Percentiles rank a stretch among this genome's conserved stretches.
phyloP scores from a whole-genome alignment of 1,140 invertebrate species.

The Phymorhynchus buccinoides region DNA sequence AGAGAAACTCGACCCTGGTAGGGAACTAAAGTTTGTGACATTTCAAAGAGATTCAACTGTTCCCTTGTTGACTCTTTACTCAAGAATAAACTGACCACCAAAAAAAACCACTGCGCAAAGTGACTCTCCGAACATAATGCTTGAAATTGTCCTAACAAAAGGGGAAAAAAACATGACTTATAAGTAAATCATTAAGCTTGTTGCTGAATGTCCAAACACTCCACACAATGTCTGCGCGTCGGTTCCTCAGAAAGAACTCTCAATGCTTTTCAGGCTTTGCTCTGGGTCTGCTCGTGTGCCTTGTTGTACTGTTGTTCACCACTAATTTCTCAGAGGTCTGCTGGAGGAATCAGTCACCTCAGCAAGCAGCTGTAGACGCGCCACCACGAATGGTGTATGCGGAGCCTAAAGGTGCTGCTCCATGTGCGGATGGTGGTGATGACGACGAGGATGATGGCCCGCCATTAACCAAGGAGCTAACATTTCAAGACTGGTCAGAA shows the following conservation, averaged over 20 bases:
- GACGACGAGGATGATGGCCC: background rate
- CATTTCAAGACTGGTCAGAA: background rate
- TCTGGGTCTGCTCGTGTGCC: background rate
- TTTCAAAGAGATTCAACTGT: background rate
- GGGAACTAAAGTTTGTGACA: no score
- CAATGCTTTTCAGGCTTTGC: background rate
- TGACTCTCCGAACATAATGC: background rate
- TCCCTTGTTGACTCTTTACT: background rate
- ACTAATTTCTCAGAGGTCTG: background rate
- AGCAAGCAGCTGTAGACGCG: background rate
- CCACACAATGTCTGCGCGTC: no score
- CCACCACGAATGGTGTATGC: background rate
- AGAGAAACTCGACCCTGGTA: no score
- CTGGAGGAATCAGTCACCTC: background rate
- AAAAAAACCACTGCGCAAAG: background rate
- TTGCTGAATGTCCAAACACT: background rate
- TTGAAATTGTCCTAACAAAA: background rate
- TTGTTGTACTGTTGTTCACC: background rate
- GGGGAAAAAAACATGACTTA: background rate
- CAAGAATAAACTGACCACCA: background rate
- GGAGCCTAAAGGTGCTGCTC: background rate
- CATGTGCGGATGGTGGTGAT: background rate
- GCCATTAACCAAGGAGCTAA: background rate
- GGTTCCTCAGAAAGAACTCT: background rate
- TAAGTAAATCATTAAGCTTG: background rate